These are phyloP conservation scores for Antennarius striatus DNA, from an alignment of 2,113 vertebrate genomes.

Conservation along the genomic window DNA sequence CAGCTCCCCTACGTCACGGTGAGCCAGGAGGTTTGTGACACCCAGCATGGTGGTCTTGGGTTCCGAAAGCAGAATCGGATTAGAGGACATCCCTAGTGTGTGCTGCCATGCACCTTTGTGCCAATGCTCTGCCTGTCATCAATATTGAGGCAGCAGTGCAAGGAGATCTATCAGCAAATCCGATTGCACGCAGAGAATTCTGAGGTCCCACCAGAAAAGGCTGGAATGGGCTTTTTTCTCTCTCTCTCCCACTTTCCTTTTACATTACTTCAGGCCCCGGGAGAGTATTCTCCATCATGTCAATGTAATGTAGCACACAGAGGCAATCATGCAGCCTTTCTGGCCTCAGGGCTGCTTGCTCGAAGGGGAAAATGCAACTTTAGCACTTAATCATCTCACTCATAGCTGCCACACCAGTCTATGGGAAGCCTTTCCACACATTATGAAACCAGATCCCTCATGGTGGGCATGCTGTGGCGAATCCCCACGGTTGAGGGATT, in stretches of 20 bases:
- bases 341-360: constrained; percentile 66
- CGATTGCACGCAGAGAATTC: constrained; percentile 76
- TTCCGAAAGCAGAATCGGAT: constrained; percentile 77
- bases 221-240: constrained; percentile 43
- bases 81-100: constrained; percentile 71
- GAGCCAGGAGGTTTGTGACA: constrained; percentile 57
- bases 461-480: constrained; percentile 42
- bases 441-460: constrained; percentile 62
- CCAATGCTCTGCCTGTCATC: constrained; percentile 77
- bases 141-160: constrained; percentile 66
- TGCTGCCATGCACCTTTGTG: constrained; percentile 53
- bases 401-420: constrained; percentile 52
- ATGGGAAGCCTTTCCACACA: constrained; percentile 62
- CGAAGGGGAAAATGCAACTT: constrained; percentile 74
- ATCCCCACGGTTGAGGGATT: constrained; percentile 33
- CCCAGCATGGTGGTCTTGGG: constrained; percentile 76
- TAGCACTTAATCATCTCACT: constrained; percentile 76
- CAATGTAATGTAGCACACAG: constrained; percentile 78
- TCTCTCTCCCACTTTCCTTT: constrained; percentile 64
- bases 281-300: constrained; percentile 79
- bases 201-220: constrained; percentile 67
- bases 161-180: constrained; percentile 81
- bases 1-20: constrained; percentile 71
- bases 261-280: constrained; percentile 77
- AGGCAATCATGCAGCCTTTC: constrained; percentile 77